Evolutionary conservation across 2,797 vertebrate species (phyloP).

Genomic region (Lagocephalus sceleratus): DNA sequence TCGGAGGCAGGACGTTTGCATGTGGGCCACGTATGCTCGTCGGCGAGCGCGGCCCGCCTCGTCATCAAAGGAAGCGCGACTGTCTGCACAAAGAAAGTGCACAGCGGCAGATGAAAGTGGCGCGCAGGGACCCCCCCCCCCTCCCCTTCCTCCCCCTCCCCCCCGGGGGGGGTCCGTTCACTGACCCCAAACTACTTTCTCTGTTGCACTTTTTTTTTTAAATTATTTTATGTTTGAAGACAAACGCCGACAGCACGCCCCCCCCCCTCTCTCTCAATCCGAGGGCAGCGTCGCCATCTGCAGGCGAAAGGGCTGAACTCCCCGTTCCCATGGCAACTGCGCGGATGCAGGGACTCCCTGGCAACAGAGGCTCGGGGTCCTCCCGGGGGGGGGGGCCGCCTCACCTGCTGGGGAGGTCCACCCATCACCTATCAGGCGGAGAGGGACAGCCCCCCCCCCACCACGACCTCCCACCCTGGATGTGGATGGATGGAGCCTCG

Average conservation of each 20-base stretch:
- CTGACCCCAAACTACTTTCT: no score
- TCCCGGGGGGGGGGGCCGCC: slow-evolving; percentile 5
- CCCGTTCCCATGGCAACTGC: slow-evolving; percentile 76
- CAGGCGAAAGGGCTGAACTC: slow-evolving; percentile 50
- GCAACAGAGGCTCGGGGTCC: slow-evolving; percentile 60
- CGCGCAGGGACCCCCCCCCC: no score
- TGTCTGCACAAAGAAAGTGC: slow-evolving; percentile 20
- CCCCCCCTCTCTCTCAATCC: slow-evolving; percentile 4
- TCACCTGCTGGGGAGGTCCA: no score
- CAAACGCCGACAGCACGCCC: no score
- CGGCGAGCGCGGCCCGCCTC: not conserved
- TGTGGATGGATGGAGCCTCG: no score
- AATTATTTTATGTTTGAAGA: no score
- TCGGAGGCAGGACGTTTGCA: slow-evolving; percentile 6
- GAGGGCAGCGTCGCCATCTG: slow-evolving; percentile 68
- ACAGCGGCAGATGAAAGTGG: slow-evolving; percentile 43
- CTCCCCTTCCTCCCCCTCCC: no score
- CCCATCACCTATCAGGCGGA: no score
- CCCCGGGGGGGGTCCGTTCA: no score
- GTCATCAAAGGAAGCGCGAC: slow-evolving; percentile 10
- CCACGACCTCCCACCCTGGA: no score
- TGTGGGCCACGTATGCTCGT: slow-evolving; percentile 1
- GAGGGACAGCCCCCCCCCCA: no score
- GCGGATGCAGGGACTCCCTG: slow-evolving; percentile 54
- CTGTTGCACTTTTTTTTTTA: no score